Evolutionary conservation across 37 sponge, comb jelly and placozoan species (phyloP), one percentile per base, ranked within the genome.

Genomic region (Cliona cf. orientalis): DNA sequence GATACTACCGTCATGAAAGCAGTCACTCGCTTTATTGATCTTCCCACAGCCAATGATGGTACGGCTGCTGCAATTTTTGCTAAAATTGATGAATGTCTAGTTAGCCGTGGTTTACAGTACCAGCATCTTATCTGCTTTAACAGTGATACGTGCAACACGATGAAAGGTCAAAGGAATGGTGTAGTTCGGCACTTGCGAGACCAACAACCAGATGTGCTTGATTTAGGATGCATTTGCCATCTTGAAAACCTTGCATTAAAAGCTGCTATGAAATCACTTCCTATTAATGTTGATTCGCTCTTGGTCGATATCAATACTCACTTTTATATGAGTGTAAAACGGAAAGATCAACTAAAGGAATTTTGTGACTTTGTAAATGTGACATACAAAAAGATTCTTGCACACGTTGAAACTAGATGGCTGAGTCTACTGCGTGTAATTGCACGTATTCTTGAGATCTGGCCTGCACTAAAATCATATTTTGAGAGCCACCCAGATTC

Each of bases 41-140:
- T 69, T 5, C 70, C 70, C 3, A 69, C 70, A 41, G 42, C 70
- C 25, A 69, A 69, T 41, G 44, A 69, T 40, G 70, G 70, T 28
- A 69, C 36, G 19, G 66, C 66, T 37, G 66, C 66, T 26, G 36
- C 66, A 26, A 66, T 66, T 19, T 66, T 66, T 66, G 5, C 5
- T 61, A 61, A 61, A 21, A 61, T 61, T 61, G n/a, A 61, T 61
- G 63, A 19, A 23, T 61, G 63, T 61, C 63, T 61, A 28, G 25
- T 28, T 28, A 23, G 5, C 63, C 12, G 25, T n/a, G 63, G 63
- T 21, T 61, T 19, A 61, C n/a, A n/a, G n/a, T 61, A 61, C 26
- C 29, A 61, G 12, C 63, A 21, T 23, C 7, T 61, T 6, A 61
- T 61, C 7, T n/a, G n/a, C 26, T 21, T 9, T 31, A 61, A 61